phyloP scores from a whole-genome alignment of 1,140 invertebrate species.

The Halesus radiatus region DNA sequence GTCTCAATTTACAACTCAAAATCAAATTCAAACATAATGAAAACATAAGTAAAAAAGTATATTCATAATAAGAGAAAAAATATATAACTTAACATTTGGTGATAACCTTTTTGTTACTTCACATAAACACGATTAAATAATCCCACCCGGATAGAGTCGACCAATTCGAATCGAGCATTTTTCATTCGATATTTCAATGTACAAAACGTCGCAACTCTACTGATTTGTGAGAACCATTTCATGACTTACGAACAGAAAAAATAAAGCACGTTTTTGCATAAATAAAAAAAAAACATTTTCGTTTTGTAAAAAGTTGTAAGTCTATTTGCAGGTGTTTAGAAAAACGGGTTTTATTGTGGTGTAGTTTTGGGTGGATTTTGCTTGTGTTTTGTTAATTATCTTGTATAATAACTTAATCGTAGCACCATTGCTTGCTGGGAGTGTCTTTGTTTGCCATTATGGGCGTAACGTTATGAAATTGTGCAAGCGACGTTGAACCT shows the following conservation, averaged over 20 bases:
- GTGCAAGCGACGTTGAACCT: slow-evolving; percentile 1
- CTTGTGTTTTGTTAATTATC: background rate
- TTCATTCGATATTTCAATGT: background rate
- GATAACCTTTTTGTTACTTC: background rate
- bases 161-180: slow-evolving; percentile 8
- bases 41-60: background rate
- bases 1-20: too few relatives aligned
- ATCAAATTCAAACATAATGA: background rate
- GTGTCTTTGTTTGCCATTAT: slow-evolving; percentile 7
- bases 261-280: background rate
- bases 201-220: background rate
- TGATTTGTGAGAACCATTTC: background rate
- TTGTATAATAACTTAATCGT: slow-evolving; percentile 21
- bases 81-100: background rate
- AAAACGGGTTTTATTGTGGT: background rate
- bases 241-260: background rate
- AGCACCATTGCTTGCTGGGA: background rate
- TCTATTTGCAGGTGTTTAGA: background rate
- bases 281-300: background rate
- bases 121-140: background rate
- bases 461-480: slow-evolving; percentile 3
- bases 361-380: background rate
- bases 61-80: background rate
- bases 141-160: background rate
- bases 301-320: background rate